Percentiles rank a stretch among this genome's conserved stretches.
Evolutionary conservation across 2,113 vertebrate species (phyloP).

Genomic region (Verasper variegatus): DNA sequence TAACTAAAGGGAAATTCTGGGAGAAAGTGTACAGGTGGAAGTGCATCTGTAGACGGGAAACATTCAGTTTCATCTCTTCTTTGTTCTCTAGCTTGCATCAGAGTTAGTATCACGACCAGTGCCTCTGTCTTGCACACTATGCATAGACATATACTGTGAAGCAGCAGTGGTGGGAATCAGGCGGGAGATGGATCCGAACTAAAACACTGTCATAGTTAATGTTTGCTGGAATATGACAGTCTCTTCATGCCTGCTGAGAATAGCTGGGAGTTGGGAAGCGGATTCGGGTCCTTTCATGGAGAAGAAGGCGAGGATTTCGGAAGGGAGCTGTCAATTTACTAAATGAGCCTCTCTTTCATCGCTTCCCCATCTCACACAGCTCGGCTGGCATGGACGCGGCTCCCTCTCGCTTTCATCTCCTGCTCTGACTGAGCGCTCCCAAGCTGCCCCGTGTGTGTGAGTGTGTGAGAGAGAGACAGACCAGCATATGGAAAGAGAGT

Average conservation of each 20-base stretch:
- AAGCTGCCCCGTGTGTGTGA: conserved; percentile 43
- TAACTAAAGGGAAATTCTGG: too few relatives aligned
- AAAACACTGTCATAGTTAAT: conserved; percentile 47
- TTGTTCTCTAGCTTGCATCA: conserved; percentile 18
- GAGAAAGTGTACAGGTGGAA: background rate
- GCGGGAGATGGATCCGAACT: conserved; percentile 41
- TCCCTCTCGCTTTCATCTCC: conserved; percentile 70
- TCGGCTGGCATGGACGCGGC: conserved; percentile 64
- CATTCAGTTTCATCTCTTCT: background rate
- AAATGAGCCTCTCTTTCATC: conserved; percentile 76
- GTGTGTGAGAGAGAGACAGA: conserved; percentile 12
- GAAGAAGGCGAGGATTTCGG: conserved; percentile 61
- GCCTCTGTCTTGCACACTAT: conserved; percentile 11
- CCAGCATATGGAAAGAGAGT: conserved; percentile 3
- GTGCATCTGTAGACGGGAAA: too few relatives aligned
- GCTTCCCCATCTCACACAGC: conserved; percentile 58
- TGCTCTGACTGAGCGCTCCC: conserved; percentile 54
- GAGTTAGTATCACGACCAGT: conserved; percentile 7
- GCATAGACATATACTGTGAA: conserved; percentile 17
- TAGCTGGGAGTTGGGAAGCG: conserved; percentile 34
- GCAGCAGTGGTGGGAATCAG: conserved; percentile 47
- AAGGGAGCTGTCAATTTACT: conserved; percentile 74
- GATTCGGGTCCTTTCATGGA: conserved; percentile 49
- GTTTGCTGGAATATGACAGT: conserved; percentile 3
- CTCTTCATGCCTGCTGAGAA: conserved; percentile 32